phyloP scores from a whole-genome alignment of 2,113 vertebrate species.

The Oxyura jamaicensis region DNA sequence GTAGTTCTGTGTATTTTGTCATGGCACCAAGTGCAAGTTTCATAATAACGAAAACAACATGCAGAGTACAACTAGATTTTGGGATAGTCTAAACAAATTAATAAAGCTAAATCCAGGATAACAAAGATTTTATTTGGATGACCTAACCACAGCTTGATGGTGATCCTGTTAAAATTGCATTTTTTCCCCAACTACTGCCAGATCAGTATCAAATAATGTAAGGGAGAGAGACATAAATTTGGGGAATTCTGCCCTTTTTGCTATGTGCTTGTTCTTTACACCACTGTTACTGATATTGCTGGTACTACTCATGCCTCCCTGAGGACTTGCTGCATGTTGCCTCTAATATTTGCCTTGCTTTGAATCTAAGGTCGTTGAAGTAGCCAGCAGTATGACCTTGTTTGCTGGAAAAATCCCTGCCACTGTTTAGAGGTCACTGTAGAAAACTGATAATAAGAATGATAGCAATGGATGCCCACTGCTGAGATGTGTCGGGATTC shows the following conservation, averaged over 20 bases:
- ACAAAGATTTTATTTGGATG: neutral
- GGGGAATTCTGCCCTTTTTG: neutral
- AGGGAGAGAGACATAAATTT: neutral
- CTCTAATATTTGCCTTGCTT: neutral
- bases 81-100: neutral
- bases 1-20: neutral
- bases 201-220: neutral
- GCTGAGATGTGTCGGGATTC: neutral
- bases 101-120: neutral
- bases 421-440: neutral
- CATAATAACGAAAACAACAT: neutral
- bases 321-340: neutral
- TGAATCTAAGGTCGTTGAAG: neutral
- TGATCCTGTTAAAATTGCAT: neutral
- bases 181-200: neutral
- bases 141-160: neutral
- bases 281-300: fast-evolving
- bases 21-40: neutral
- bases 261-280: neutral
- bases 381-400: neutral
- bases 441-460: neutral
- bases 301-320: neutral
- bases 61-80: neutral
- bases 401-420: neutral
- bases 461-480: neutral